Conservation (phyloP, 1,140 invertebrate species). For the Macrosteles quadrilineatus region DNA sequence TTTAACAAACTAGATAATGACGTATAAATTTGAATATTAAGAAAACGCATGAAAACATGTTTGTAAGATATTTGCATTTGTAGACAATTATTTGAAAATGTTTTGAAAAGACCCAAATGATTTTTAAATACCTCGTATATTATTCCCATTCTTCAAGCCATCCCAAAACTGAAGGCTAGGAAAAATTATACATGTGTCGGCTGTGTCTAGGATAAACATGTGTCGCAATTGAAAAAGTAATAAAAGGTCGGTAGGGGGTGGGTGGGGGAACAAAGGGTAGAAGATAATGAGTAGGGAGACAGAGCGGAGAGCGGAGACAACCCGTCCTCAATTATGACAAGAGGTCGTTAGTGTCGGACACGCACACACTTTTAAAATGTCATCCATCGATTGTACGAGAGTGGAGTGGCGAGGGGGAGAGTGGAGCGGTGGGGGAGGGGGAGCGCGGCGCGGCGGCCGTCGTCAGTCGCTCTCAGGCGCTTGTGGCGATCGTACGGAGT, state of each 20-base stretch:
- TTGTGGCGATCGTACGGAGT: neutral
- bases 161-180: no score
- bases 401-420: neutral
- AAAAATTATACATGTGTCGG: no score
- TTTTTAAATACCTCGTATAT: no score
- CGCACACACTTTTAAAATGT: constrained; percentile 30
- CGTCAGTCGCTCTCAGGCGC: constrained; percentile 6
- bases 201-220: neutral
- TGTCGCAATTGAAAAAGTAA: neutral
- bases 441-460: neutral
- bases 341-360: constrained; percentile 29
- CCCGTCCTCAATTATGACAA: constrained; percentile 29
- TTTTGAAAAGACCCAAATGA: no score
- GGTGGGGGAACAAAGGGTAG: neutral
- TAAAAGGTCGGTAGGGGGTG: neutral
- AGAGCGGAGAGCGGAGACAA: neutral
- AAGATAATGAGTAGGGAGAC: neutral
- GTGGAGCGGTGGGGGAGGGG: neutral
- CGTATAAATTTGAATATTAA: no score
- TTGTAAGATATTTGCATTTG: no score
- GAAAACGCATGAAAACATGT: no score
- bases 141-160: no score
- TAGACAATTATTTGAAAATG: no score
- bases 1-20: no score
- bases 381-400: constrained; percentile 27